phyloP scores from a whole-genome alignment of 2,888 invertebrate genomes.

The Mechanitis messenoides region DNA sequence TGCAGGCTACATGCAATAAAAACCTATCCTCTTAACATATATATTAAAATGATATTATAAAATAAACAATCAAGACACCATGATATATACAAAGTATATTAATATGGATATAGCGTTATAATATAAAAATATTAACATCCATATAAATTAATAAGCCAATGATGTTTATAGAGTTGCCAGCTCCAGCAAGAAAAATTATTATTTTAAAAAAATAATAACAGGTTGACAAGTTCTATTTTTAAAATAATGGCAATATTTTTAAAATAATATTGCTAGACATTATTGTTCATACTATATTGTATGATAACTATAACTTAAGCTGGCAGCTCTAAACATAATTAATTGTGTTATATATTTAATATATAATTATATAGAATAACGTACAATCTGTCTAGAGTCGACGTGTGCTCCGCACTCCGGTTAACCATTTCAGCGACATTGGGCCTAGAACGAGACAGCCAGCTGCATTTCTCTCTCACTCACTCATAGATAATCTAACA shows the following conservation, averaged over 20 bases:
- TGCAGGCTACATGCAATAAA: too few relatives aligned
- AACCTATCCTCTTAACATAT: too few relatives aligned
- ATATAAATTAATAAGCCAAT: slow-evolving; percentile 1
- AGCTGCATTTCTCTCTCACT: slow-evolving; percentile 40
- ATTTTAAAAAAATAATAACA: too few relatives aligned
- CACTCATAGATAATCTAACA: neutral
- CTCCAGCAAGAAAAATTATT: neutral
- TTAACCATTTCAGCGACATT: slow-evolving; percentile 73
- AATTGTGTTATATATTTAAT: slow-evolving; percentile 28
- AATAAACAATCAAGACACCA: too few relatives aligned
- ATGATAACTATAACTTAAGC: slow-evolving; percentile 5
- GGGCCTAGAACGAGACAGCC: slow-evolving; percentile 70
- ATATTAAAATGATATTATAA: too few relatives aligned
- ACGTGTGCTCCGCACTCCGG: slow-evolving; percentile 72
- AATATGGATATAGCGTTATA: neutral
- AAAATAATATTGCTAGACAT: neutral
- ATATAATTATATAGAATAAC: slow-evolving; percentile 46
- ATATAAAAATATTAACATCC: neutral
- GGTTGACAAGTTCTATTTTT: too few relatives aligned
- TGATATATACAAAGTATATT: neutral
- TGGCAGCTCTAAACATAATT: slow-evolving; percentile 31
- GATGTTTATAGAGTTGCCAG: slow-evolving; percentile 10
- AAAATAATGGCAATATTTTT: slow-evolving; percentile 10
- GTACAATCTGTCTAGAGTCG: slow-evolving; percentile 74
- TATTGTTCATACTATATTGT: too few relatives aligned